These are phyloP conservation scores for Percina caprodes DNA, from an alignment of 2,113 vertebrate species.

Conservation along the genomic window DNA sequence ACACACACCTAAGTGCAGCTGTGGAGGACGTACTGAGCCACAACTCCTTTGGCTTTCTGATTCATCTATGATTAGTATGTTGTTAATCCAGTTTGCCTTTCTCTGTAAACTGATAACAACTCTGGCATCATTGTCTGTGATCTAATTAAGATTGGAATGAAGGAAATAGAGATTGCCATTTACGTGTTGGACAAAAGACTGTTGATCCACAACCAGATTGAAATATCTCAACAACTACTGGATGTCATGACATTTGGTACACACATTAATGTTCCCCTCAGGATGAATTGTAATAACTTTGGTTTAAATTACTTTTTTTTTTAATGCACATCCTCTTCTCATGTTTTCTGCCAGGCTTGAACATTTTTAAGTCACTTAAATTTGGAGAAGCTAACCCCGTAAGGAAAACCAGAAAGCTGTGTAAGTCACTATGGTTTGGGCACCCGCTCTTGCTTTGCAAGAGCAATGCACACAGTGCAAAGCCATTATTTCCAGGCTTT, in stretches of 20 bases:
- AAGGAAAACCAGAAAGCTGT: no score
- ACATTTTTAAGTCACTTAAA: no score
- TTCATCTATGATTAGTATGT: constrained; percentile 27
- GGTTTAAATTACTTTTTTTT: no score
- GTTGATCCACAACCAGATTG: no score
- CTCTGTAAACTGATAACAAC: constrained; percentile 51
- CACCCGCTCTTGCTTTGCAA: not conserved
- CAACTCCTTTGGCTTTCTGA: not conserved
- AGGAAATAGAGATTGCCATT: not conserved
- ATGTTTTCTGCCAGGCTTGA: no score
- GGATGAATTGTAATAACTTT: no score
- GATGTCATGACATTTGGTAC: no score
- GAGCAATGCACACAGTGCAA: no score
- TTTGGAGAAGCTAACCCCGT: no score
- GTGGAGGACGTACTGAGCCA: constrained; percentile 29
- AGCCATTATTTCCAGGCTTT: not conserved
- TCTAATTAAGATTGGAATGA: constrained; percentile 49
- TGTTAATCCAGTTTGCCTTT: constrained; percentile 62
- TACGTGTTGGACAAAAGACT: not conserved
- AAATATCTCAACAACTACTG: no score
- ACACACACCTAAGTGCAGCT: constrained; percentile 40
- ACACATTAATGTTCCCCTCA: no score
- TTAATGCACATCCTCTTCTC: no score
- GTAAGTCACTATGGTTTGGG: not conserved
- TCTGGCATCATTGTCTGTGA: constrained; percentile 36